Percentiles rank a stretch among this genome's conserved stretches.
Conservation (phyloP, 2,888 invertebrate genomes). For the Brachylomia viminalis region DNA sequence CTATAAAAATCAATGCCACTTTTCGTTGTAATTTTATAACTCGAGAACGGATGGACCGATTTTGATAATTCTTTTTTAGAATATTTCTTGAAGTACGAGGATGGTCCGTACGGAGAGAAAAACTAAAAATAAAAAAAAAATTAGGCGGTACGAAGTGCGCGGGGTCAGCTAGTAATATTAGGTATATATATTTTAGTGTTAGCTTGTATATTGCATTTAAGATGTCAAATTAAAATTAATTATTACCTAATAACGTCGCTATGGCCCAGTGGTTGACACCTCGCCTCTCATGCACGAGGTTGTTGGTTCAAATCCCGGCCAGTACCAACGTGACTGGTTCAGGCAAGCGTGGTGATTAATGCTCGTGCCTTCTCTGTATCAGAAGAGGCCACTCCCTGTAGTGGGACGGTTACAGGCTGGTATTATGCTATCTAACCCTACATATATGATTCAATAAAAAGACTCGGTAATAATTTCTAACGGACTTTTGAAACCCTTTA, state of each 20-base stretch:
- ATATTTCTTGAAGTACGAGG: too few species aligned
- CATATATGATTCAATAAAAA: conserved; percentile 73
- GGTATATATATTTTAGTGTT: neutral
- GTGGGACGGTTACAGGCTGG: neutral
- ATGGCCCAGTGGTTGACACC: neutral
- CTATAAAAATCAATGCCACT: too few species aligned
- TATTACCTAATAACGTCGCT: neutral
- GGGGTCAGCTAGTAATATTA: too few species aligned
- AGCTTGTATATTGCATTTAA: neutral
- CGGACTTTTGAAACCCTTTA: conserved; percentile 91
- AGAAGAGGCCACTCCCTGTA: neutral
- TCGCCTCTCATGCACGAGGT: neutral
- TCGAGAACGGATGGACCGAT: too few species aligned
- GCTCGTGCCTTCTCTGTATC: neutral
- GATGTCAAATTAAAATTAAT: neutral
- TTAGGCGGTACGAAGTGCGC: too few species aligned
- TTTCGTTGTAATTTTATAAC: too few species aligned
- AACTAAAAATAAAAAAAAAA: too few species aligned
- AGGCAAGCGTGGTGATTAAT: neutral
- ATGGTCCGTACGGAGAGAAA: too few species aligned
- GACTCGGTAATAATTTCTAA: conserved; percentile 78
- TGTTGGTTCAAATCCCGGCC: neutral
- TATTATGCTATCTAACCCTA: conserved; percentile 9
- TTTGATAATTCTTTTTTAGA: too few species aligned
- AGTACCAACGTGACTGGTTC: neutral